These are phyloP conservation scores for Xanthorhoe designata DNA, from an alignment of 2,888 invertebrate genomes.

Conservation along the genomic window DNA sequence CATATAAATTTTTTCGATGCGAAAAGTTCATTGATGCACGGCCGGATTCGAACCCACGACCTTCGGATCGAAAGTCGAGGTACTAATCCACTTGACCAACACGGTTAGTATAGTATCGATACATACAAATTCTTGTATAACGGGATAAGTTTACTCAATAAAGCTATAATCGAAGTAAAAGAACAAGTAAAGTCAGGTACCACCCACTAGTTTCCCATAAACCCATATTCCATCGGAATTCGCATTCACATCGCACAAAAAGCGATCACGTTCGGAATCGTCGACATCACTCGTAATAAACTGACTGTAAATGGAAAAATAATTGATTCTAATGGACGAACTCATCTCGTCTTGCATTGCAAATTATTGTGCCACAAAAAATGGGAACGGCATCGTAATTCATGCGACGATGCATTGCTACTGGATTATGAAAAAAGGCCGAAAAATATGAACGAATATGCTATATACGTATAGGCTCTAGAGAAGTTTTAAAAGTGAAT, in stretches of 20 bases:
- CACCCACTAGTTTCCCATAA: conserved; percentile 12
- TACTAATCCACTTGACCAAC: too few relatives aligned
- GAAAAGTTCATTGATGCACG: too few relatives aligned
- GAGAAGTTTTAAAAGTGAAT: too few relatives aligned
- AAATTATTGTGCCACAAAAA: conserved; percentile 45
- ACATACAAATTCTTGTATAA: too few relatives aligned
- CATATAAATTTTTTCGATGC: too few relatives aligned
- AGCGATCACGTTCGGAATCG: conserved; percentile 39
- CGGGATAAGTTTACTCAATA: too few relatives aligned
- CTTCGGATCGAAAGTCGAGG: too few relatives aligned
- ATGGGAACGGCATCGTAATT: conserved; percentile 36
- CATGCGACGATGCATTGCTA: conserved; percentile 28
- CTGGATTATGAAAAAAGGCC: neutral
- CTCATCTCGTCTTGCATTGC: conserved; percentile 40
- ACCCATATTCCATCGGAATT: conserved; percentile 28
- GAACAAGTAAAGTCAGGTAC: neutral
- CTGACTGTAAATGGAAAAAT: conserved; percentile 46
- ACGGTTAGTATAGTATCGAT: too few relatives aligned
- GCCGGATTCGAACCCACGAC: too few relatives aligned
- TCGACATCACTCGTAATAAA: conserved; percentile 40
- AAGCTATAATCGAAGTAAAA: too few relatives aligned
- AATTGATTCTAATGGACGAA: conserved; percentile 47
- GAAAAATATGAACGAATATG: neutral
- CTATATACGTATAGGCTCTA: too few relatives aligned
- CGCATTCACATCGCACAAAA: conserved; percentile 33